These are phyloP conservation scores for Nothobranchius kuhntae DNA, from an alignment of 2,113 vertebrate genomes.

Conservation along the genomic window DNA sequence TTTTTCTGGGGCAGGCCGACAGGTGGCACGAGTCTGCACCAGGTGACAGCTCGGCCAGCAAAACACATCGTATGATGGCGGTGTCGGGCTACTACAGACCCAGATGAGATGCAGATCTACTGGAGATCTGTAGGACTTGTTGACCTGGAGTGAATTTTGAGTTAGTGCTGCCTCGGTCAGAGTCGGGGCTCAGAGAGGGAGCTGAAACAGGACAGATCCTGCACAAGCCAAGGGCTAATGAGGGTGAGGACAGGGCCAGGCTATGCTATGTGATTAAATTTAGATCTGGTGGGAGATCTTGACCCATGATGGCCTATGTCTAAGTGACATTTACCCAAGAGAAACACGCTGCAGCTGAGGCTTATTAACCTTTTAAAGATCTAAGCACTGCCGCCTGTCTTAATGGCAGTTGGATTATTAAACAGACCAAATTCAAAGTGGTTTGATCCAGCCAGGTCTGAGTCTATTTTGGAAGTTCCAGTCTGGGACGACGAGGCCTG, in stretches of 20 bases:
- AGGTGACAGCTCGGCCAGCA: constrained; percentile 83
- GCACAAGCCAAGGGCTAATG: constrained; percentile 80
- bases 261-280: constrained; percentile 82
- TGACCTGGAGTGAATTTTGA: constrained; percentile 31
- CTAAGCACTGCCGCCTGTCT: constrained; percentile 70
- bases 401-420: constrained; percentile 84
- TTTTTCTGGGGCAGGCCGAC: constrained; percentile 89
- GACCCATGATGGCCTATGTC: constrained; percentile 78
- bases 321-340: constrained; percentile 86
- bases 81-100: constrained; percentile 23
- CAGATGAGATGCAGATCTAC: constrained; percentile 26
- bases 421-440: constrained; percentile 77
- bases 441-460: constrained; percentile 73
- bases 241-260: constrained; percentile 79
- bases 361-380: constrained; percentile 85
- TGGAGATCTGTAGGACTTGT: constrained; percentile 17
- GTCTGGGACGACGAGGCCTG: constrained; percentile 38
- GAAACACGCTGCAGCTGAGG: constrained; percentile 79
- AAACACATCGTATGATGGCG: constrained; percentile 29
- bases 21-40: constrained; percentile 88
- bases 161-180: constrained; percentile 46
- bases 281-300: constrained; percentile 84
- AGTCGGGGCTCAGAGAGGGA: constrained; percentile 27
- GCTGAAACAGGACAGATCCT: constrained; percentile 67
- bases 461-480: constrained; percentile 64